A percentile compares a stretch with the other conserved stretches of the same genome.
phyloP scores from a whole-genome alignment of 2,797 vertebrate species.

The Crossoptilon crossoptilon region DNA sequence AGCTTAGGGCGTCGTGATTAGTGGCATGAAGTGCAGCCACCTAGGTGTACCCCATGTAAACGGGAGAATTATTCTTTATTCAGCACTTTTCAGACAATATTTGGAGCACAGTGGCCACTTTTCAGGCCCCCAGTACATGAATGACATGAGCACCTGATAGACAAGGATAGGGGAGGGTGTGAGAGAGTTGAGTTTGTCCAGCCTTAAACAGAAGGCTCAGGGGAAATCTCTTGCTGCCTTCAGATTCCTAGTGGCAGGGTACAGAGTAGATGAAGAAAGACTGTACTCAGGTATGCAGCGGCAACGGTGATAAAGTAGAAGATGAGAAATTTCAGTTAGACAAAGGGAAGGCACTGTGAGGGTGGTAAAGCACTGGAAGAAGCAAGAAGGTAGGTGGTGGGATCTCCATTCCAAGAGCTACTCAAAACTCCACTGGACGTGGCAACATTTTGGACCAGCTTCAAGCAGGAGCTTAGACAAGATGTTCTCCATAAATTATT shows the following conservation, averaged over 20 bases:
- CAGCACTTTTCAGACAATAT: background rate
- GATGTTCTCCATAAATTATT: background rate
- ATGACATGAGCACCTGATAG: background rate
- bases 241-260: background rate
- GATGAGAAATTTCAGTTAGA: background rate
- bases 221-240: background rate
- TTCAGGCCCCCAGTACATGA: background rate
- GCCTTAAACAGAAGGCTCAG: background rate
- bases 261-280: background rate
- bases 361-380: background rate
- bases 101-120: background rate
- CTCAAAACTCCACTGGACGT: background rate
- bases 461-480: background rate
- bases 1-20: background rate
- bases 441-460: background rate
- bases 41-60: background rate
- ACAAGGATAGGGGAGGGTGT: too few relatives aligned
- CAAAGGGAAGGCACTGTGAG: background rate
- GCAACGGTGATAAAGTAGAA: background rate
- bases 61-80: background rate
- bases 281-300: background rate
- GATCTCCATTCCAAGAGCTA: background rate
- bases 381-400: background rate
- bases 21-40: background rate
- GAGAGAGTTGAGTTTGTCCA: background rate